phyloP scores from a whole-genome alignment of 2,797 vertebrate genomes.

The Melopsittacus undulatus region DNA sequence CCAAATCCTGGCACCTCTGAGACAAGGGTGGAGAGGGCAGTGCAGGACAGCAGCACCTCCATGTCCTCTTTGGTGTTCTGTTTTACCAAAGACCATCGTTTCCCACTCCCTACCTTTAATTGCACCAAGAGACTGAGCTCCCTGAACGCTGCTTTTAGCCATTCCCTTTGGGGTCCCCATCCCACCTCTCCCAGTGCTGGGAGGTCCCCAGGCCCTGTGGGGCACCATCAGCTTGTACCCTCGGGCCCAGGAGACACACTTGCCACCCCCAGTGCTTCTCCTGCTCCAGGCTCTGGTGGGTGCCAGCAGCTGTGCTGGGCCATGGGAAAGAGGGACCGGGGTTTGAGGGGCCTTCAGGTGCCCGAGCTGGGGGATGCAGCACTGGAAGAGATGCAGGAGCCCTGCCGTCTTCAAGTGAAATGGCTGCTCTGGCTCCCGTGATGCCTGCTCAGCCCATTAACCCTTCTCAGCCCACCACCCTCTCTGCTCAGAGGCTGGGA shows the following conservation, averaged over 20 bases:
- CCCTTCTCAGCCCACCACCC: background rate
- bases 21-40: background rate
- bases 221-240: background rate
- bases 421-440: background rate
- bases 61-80: background rate
- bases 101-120: background rate
- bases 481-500: background rate
- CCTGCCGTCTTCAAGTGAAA: background rate
- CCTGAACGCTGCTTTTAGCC: background rate
- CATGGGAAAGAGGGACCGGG: rapidly evolving
- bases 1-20: background rate
- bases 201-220: background rate
- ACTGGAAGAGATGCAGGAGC: background rate
- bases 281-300: background rate
- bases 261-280: background rate
- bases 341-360: too few species aligned
- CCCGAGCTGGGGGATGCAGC: background rate
- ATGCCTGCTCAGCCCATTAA: background rate
- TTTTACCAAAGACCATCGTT: rapidly evolving
- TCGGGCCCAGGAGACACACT: background rate
- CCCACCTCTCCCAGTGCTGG: background rate
- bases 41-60: rapidly evolving
- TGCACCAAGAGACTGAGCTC: background rate
- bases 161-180: background rate
- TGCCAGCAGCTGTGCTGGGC: background rate